These are phyloP conservation scores for Chesias legatella DNA, from an alignment of 2,888 invertebrate genomes.

Conservation along the genomic window DNA sequence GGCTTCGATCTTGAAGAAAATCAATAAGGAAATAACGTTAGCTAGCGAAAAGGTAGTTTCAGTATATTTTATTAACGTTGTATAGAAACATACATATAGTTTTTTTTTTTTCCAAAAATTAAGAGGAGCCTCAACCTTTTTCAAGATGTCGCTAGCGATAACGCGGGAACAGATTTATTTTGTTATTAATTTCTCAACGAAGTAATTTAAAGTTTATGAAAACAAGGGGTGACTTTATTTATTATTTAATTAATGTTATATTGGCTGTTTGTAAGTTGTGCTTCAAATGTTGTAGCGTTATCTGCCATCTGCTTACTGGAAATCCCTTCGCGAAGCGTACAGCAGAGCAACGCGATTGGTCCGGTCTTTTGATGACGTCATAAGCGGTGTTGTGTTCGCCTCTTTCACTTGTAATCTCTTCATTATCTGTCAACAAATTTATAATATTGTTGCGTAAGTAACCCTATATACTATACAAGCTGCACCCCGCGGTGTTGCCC, in stretches of 20 bases:
- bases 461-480: no score
- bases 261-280: not conserved
- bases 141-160: no score
- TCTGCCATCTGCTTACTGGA: conserved; percentile 45
- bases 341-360: conserved; percentile 79
- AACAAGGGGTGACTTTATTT: no score
- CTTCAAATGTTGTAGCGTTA: conserved; percentile 35
- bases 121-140: no score
- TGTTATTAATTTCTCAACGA: no score
- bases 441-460: conserved; percentile 82
- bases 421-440: conserved; percentile 84
- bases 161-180: no score
- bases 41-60: conserved; percentile 48
- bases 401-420: conserved; percentile 84
- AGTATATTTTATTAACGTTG: no score
- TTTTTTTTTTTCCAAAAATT: no score
- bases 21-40: conserved; percentile 65
- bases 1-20: conserved; percentile 80
- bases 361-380: conserved; percentile 77
- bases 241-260: no score
- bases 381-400: conserved; percentile 80
- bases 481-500: no score
- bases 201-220: no score
- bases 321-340: conserved; percentile 79
- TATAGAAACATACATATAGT: no score